These are phyloP conservation scores for Plagiodera versicolora DNA, from an alignment of 2,888 invertebrate species.

Conservation along the genomic window DNA sequence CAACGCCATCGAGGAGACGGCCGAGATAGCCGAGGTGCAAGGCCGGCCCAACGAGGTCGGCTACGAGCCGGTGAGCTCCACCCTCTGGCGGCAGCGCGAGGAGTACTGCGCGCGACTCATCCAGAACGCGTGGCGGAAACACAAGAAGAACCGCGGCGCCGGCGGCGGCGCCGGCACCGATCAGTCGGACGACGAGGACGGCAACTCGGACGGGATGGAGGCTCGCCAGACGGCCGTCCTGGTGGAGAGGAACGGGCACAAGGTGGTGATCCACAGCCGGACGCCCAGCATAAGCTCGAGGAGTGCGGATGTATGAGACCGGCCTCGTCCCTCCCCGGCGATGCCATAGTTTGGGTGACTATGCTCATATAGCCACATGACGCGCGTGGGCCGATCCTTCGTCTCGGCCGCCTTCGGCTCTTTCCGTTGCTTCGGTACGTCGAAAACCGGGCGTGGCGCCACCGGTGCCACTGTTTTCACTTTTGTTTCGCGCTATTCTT, in stretches of 20 bases:
- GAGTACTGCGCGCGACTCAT: conserved; percentile 95
- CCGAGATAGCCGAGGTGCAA: conserved; percentile 82
- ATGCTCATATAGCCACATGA: conserved; percentile 41
- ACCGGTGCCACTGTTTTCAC: conserved; percentile 26
- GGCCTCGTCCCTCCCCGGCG: conserved; percentile 69
- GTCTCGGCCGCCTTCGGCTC: conserved; percentile 40
- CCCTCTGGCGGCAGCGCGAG: conserved; percentile 93
- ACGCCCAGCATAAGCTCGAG: conserved; percentile 83
- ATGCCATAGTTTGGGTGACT: conserved; percentile 48
- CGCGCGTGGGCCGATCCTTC: conserved; percentile 41
- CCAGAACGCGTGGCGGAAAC: conserved; percentile 93
- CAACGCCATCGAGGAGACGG: conserved; percentile 91
- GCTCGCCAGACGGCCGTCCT: conserved; percentile 79
- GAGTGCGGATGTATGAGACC: conserved; percentile 84
- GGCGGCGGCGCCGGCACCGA: conserved; percentile 60
- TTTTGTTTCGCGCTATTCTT: no score
- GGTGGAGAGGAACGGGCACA: conserved; percentile 85
- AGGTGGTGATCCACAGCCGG: conserved; percentile 87
- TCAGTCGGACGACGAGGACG: conserved; percentile 60
- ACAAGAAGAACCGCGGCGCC: conserved; percentile 69
- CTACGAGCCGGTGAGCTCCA: conserved; percentile 93
- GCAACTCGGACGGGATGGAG: conserved; percentile 45
- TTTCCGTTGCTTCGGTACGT: conserved; percentile 32
- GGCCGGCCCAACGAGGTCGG: conserved; percentile 83
- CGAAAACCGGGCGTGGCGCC: conserved; percentile 33